These are phyloP conservation scores for Diabrotica virgifera DNA, from an alignment of 1,140 invertebrate species.

Conservation along the genomic window DNA sequence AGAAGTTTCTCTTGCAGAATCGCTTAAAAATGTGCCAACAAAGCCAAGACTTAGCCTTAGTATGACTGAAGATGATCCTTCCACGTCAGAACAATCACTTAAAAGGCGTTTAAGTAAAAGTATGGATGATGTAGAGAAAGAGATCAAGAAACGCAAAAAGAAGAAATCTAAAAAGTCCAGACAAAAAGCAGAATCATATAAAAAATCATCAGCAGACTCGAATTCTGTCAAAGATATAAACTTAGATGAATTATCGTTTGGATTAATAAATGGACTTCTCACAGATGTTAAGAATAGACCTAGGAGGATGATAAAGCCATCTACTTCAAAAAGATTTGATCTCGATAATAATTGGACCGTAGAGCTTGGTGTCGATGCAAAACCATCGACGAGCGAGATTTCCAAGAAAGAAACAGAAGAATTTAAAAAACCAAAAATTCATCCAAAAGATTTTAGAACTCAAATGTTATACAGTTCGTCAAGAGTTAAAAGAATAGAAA, in stretches of 20 bases:
- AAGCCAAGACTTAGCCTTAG: neutral
- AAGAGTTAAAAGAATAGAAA: constrained; percentile 30
- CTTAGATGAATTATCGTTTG: constrained; percentile 7
- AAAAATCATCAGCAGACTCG: neutral
- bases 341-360: constrained; percentile 17
- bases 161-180: constrained; percentile 3
- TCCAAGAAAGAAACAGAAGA: constrained; percentile 16
- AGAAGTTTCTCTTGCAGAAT: neutral
- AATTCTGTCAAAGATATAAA: neutral
- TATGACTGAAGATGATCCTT: neutral
- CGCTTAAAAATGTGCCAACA: too few species aligned
- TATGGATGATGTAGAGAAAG: constrained; percentile 17
- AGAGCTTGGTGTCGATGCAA: constrained; percentile 12
- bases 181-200: neutral
- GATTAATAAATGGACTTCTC: constrained; percentile 23
- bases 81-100: constrained; percentile 1
- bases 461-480: constrained; percentile 30
- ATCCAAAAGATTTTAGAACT: constrained; percentile 41
- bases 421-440: constrained; percentile 10
- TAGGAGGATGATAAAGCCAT: constrained; percentile 24
- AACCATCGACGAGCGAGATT: constrained; percentile 26
- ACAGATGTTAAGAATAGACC: constrained; percentile 33
- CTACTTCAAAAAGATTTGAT: neutral
- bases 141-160: constrained; percentile 11
- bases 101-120: constrained; percentile 24